These are phyloP conservation scores for Babylonia areolata DNA, from an alignment of 1,140 invertebrate genomes.

Conservation along the genomic window DNA sequence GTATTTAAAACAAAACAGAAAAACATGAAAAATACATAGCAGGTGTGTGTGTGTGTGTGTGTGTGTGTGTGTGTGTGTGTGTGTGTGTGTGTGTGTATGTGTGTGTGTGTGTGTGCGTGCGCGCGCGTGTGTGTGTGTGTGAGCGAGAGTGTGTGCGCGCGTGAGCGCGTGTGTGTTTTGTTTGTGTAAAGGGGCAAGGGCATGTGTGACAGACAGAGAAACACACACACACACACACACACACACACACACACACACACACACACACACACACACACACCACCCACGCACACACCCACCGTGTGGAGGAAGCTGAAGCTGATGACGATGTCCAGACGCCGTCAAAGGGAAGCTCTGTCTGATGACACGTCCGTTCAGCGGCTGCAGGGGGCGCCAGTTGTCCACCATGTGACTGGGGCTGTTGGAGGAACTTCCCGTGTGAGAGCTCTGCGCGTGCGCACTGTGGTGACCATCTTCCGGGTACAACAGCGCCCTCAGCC, in stretches of 20 bases:
- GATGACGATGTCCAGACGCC: neutral
- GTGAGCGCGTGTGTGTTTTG: too few species aligned
- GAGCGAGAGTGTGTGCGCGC: too few species aligned
- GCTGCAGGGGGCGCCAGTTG: constrained; percentile 69
- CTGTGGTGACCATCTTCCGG: constrained; percentile 32
- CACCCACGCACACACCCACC: neutral
- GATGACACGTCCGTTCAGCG: constrained; percentile 57
- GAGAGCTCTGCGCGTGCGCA: neutral
- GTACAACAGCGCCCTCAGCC: constrained; percentile 32
- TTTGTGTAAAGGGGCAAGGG: too few species aligned
- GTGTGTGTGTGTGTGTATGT: too few species aligned
- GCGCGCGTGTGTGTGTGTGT: too few species aligned
- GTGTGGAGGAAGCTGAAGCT: neutral
- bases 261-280: constrained; percentile 18
- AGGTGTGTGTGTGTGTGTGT: too few species aligned
- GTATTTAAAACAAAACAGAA: too few species aligned
- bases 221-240: neutral
- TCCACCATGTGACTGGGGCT: constrained; percentile 50
- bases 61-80: too few species aligned
- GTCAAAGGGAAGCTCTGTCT: constrained; percentile 39
- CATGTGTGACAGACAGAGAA: too few species aligned
- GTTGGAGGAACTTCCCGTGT: neutral
- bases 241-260: constrained; percentile 13
- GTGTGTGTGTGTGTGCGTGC: too few species aligned
- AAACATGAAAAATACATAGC: too few species aligned